Conservation (phyloP, 2,888 invertebrate genomes). For the Mystacides longicornis region DNA sequence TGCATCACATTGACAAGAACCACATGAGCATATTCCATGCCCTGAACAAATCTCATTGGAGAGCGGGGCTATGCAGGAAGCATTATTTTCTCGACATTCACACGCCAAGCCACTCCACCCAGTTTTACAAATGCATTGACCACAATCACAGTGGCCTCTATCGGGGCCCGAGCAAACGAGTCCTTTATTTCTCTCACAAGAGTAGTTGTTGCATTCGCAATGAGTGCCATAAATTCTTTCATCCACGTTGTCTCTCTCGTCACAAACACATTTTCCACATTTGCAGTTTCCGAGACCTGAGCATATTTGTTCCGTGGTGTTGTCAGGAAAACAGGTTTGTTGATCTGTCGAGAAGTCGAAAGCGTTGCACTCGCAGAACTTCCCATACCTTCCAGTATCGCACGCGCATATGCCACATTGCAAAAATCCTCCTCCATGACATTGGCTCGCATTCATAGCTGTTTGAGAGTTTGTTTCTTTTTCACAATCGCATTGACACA, state of each 20-base stretch:
- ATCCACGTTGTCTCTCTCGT: conserved; percentile 34
- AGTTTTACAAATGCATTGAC: conserved; percentile 50
- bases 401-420: conserved; percentile 58
- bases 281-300: conserved; percentile 60
- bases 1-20: conserved; percentile 54
- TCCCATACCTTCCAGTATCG: conserved; percentile 35
- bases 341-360: conserved; percentile 32
- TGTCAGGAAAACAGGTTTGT: conserved; percentile 25
- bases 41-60: conserved; percentile 33
- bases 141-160: conserved; percentile 58
- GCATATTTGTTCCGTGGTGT: conserved; percentile 36
- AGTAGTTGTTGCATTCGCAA: conserved; percentile 73
- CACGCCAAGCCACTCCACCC: conserved; percentile 57
- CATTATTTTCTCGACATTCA: conserved; percentile 50
- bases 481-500: conserved; percentile 71
- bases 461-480: conserved; percentile 36
- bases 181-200: conserved; percentile 51
- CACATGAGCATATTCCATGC: conserved; percentile 65
- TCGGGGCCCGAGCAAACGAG: conserved; percentile 50
- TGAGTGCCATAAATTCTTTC: conserved; percentile 53
- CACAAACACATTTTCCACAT: conserved; percentile 51
- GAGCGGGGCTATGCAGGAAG: conserved; percentile 38
- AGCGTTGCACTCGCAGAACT: conserved; percentile 34
- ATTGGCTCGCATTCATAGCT: conserved; percentile 27
- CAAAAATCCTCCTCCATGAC: conserved; percentile 43